These are phyloP conservation scores for Salvelinus sp. DNA, from an alignment of 2,113 vertebrate genomes.

Conservation along the genomic window DNA sequence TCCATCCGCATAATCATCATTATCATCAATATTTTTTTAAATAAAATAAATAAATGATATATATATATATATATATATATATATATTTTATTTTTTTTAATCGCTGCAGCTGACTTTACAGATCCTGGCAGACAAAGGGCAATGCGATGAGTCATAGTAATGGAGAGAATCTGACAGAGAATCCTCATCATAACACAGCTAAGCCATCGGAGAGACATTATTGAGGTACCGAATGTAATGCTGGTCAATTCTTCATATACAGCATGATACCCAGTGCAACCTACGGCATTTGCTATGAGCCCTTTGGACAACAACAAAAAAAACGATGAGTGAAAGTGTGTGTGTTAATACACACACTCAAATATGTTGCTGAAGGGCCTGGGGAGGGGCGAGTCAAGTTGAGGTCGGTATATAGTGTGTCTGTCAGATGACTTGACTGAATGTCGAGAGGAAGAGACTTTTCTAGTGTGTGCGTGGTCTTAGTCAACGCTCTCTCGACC, in stretches of 20 bases:
- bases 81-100: too few species aligned
- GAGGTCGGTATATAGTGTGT: background rate
- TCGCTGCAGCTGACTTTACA: too few species aligned
- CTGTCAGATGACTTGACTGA: background rate
- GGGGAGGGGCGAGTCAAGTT: too few species aligned
- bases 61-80: too few species aligned
- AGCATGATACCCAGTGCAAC: background rate
- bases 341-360: background rate
- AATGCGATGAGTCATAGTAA: background rate
- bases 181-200: background rate
- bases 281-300: too few species aligned
- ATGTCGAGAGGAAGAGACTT: background rate
- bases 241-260: background rate
- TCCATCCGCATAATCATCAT: constrained; percentile 15
- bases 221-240: background rate
- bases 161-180: background rate
- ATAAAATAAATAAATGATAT: too few species aligned
- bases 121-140: too few species aligned
- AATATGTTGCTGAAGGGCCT: background rate
- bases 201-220: background rate
- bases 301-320: too few species aligned
- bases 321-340: background rate
- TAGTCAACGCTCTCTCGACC: background rate
- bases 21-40: constrained; percentile 6
- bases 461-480: background rate